phyloP scores from a whole-genome alignment of 2,797 vertebrate genomes.

The Chromobotia macracanthus region DNA sequence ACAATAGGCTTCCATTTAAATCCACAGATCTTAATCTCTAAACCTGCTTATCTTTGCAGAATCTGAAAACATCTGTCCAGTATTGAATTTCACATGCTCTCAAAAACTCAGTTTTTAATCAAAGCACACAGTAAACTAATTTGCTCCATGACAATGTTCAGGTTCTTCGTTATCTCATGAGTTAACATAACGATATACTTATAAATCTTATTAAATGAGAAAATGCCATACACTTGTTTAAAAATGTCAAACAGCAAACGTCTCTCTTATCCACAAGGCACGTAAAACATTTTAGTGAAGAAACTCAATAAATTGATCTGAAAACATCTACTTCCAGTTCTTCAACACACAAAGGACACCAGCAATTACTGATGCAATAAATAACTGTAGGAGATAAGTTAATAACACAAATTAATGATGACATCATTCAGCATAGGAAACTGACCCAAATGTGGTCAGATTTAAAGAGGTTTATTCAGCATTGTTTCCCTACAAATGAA shows the following conservation, averaged over 20 bases:
- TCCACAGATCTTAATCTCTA: constrained; percentile 29
- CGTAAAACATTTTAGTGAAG: background rate
- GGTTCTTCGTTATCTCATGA: background rate
- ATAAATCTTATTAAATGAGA: background rate
- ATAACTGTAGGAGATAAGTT: background rate
- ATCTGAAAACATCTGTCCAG: constrained; percentile 37
- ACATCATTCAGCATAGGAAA: background rate
- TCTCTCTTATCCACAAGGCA: constrained; percentile 18
- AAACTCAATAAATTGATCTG: background rate
- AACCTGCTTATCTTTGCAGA: constrained; percentile 38
- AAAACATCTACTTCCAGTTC: background rate
- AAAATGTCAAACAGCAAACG: background rate
- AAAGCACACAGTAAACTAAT: constrained; percentile 5
- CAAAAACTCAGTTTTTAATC: constrained; percentile 7
- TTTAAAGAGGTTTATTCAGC: constrained; percentile 1
- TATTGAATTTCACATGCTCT: constrained; percentile 26
- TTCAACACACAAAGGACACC: constrained; percentile 8
- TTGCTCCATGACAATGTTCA: background rate
- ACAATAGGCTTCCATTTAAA: constrained; percentile 35
- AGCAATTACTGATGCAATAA: constrained; percentile 33
- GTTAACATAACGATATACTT: background rate
- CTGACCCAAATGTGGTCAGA: background rate
- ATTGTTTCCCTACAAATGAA: background rate
- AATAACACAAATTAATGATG: constrained; percentile 5
- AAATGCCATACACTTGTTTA: background rate